Percentiles rank a stretch among this genome's conserved stretches.
phyloP scores from a whole-genome alignment of 2,113 vertebrate genomes.

The Lamprologus callipterus region DNA sequence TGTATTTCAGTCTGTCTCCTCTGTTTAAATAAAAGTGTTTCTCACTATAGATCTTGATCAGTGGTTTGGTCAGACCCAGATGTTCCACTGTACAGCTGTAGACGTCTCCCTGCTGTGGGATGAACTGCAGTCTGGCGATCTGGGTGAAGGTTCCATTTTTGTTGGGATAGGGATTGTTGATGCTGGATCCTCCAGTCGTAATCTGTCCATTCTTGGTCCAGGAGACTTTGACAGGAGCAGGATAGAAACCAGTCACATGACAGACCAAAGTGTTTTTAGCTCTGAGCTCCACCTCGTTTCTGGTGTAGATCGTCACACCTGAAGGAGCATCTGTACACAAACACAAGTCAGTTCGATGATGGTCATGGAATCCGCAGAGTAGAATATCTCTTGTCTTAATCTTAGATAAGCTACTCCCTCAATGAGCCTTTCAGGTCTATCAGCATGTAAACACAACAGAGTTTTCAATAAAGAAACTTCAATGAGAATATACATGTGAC shows the following conservation, averaged over 20 bases:
- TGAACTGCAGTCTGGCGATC: accelerated
- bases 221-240: constrained; percentile 57
- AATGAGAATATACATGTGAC: neutral
- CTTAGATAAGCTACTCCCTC: neutral
- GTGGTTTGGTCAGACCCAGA: accelerated
- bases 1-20: neutral
- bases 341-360: accelerated
- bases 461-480: neutral
- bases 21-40: neutral
- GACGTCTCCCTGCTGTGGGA: neutral
- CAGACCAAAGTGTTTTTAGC: constrained; percentile 67
- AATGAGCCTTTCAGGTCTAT: neutral
- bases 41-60: neutral
- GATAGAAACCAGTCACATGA: constrained; percentile 63
- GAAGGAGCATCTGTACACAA: constrained; percentile 56
- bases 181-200: neutral
- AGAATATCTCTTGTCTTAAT: accelerated
- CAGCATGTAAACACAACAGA: accelerated
- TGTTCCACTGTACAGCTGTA: neutral
- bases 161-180: accelerated
- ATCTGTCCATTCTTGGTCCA: constrained; percentile 63
- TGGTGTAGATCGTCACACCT: neutral
- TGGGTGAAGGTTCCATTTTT: neutral
- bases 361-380: accelerated
- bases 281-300: neutral